A percentile compares a stretch with the other conserved stretches of the same genome.
These are phyloP conservation scores for Cecidostiba fungosa DNA, from an alignment of 2,888 invertebrate species.

Conservation along the genomic window DNA sequence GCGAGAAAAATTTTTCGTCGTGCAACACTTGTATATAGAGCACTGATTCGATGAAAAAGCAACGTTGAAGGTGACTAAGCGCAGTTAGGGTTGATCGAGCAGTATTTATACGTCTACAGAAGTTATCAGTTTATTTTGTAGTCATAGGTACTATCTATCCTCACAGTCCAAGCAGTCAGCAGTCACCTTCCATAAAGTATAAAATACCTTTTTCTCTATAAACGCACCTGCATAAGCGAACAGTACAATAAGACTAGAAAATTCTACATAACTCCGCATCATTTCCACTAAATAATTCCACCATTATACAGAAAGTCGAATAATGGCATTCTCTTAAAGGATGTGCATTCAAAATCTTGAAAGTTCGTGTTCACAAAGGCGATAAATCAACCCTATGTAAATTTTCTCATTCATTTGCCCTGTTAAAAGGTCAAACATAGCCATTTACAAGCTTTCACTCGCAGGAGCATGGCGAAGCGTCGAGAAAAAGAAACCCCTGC, in stretches of 20 bases:
- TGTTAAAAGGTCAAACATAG: slow-evolving; percentile 46
- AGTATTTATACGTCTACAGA: slow-evolving; percentile 70
- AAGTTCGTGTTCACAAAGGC: neutral
- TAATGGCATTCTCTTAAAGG: neutral
- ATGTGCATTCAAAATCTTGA: neutral
- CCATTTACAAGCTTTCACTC: slow-evolving; percentile 23
- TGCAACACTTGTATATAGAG: neutral
- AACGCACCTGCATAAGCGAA: neutral
- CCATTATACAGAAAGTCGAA: neutral
- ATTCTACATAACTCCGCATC: neutral
- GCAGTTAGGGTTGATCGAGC: slow-evolving; percentile 49
- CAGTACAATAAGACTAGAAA: neutral
- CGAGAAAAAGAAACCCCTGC: slow-evolving; percentile 6
- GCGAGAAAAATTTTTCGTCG: neutral
- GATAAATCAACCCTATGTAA: slow-evolving; percentile 46
- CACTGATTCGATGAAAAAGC: slow-evolving; percentile 27
- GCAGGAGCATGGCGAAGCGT: neutral
- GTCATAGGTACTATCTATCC: slow-evolving; percentile 75
- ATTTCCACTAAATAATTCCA: neutral
- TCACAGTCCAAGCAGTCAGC: neutral
- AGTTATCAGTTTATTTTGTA: slow-evolving; percentile 66
- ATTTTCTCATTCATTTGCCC: slow-evolving; percentile 38
- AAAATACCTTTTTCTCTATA: neutral
- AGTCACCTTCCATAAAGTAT: neutral
- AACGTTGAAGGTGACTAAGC: slow-evolving; percentile 43